phyloP scores from a whole-genome alignment of 1,140 invertebrate species.

The Neodiprion fabricii region DNA sequence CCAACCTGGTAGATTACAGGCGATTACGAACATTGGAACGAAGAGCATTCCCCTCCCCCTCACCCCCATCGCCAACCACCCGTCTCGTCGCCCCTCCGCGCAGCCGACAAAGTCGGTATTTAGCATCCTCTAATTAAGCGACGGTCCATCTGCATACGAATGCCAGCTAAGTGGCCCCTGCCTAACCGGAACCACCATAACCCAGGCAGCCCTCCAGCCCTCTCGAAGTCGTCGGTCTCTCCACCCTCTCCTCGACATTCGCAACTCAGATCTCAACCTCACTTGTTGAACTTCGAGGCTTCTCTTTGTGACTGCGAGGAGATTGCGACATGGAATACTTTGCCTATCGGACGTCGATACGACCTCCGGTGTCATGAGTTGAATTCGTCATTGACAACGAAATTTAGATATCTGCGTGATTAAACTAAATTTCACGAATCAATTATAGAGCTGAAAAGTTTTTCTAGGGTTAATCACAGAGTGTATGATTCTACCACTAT shows the following conservation, averaged over 20 bases:
- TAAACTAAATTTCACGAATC: too few relatives aligned
- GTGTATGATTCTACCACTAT: too few relatives aligned
- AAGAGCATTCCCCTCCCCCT: not conserved
- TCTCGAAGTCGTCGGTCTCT: not conserved
- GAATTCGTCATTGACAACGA: too few relatives aligned
- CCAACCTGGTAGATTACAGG: not conserved
- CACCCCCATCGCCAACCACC: not conserved
- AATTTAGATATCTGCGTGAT: too few relatives aligned
- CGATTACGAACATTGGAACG: not conserved
- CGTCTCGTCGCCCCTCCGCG: not conserved
- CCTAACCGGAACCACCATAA: slow-evolving; percentile 2
- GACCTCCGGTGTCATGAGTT: too few relatives aligned
- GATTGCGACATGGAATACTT: not conserved
- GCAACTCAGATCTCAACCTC: not conserved
- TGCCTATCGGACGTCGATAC: not conserved
- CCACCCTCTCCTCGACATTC: not conserved
- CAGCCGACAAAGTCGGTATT: slow-evolving; percentile 19
- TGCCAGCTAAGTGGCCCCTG: slow-evolving; percentile 11
- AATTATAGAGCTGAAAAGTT: too few relatives aligned
- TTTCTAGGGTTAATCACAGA: too few relatives aligned
- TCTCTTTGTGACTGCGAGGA: not conserved
- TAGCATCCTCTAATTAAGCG: slow-evolving; percentile 34
- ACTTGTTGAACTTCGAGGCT: not conserved
- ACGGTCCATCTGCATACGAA: slow-evolving; percentile 34
- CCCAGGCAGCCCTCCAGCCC: not conserved